Conservation (phyloP, 2,797 vertebrate genomes). For the Sebastes hubbsi region DNA sequence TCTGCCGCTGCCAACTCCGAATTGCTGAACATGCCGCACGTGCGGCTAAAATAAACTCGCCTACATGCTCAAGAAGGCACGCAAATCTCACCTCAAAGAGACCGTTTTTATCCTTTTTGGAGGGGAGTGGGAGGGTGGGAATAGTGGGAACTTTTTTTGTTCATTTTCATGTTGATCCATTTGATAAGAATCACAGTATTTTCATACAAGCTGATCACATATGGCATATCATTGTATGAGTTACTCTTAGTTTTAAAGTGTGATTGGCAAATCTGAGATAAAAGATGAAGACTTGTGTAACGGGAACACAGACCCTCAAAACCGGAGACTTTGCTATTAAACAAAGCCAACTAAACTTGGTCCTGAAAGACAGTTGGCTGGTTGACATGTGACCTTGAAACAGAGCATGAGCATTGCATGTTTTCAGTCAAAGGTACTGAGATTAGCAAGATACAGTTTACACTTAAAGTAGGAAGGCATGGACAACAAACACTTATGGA, state of each 20-base stretch:
- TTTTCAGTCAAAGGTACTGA: slow-evolving; percentile 81
- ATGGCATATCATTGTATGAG: slow-evolving; percentile 90
- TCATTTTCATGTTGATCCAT: slow-evolving; percentile 72
- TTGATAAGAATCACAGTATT: slow-evolving; percentile 79
- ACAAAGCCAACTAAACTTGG: slow-evolving; percentile 50
- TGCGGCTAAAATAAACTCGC: slow-evolving; percentile 90
- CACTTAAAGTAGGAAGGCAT: slow-evolving; percentile 61
- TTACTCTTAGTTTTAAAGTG: slow-evolving; percentile 77
- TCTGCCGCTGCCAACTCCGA: slow-evolving; percentile 83
- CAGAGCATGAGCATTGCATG: slow-evolving; percentile 91
- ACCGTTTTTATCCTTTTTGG: slow-evolving; percentile 60
- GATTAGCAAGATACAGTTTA: slow-evolving; percentile 59
- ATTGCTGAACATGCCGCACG: slow-evolving; percentile 89
- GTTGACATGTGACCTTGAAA: slow-evolving; percentile 75
- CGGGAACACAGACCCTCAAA: slow-evolving; percentile 30
- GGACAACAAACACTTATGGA: slow-evolving; percentile 54
- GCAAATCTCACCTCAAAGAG: slow-evolving; percentile 56
- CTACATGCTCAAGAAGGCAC: slow-evolving; percentile 9
- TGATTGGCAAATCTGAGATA: slow-evolving; percentile 41
- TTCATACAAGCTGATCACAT: slow-evolving; percentile 82
- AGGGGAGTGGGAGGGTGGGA: slow-evolving; percentile 26
- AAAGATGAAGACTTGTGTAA: slow-evolving; percentile 19
- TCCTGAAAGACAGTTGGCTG: slow-evolving; percentile 62
- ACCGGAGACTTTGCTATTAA: slow-evolving; percentile 41
- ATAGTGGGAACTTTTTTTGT: slow-evolving; percentile 29